Evolutionary conservation across 2,113 vertebrate genomes (phyloP).

Genomic region (Okapia johnstoni): DNA sequence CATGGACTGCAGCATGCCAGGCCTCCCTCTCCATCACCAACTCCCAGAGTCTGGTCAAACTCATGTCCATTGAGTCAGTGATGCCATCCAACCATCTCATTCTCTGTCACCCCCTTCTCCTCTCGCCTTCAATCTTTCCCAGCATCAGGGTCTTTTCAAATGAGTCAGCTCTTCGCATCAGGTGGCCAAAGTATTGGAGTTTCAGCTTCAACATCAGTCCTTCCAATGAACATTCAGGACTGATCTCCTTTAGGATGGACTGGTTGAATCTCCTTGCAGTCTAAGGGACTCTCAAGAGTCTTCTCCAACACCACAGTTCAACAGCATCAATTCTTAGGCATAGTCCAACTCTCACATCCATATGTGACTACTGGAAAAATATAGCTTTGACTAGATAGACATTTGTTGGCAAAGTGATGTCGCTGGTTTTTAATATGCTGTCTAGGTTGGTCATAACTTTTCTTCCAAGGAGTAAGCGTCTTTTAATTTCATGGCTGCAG

Average conservation of each 20-base stretch:
- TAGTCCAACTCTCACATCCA: neutral
- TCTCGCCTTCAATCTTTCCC: neutral
- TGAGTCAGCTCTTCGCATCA: accelerated
- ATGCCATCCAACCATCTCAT: neutral
- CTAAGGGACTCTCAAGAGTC: neutral
- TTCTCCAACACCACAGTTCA: neutral
- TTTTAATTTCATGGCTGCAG: neutral
- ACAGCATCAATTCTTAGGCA: neutral
- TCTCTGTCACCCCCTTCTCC: neutral
- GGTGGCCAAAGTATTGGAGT: neutral
- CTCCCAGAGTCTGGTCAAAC: neutral
- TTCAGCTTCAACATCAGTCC: neutral
- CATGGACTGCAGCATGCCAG: neutral
- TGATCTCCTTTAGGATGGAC: neutral
- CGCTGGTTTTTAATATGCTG: neutral
- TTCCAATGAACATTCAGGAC: neutral
- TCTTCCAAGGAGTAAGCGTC: neutral
- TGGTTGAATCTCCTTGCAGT: neutral
- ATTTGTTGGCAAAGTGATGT: neutral
- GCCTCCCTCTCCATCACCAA: neutral
- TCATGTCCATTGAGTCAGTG: neutral
- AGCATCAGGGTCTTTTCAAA: neutral
- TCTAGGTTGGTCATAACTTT: neutral
- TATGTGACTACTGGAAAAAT: neutral
- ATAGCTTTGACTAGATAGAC: neutral